Conservation (phyloP, 2,113 vertebrate genomes). For the Neoarius graeffei region DNA sequence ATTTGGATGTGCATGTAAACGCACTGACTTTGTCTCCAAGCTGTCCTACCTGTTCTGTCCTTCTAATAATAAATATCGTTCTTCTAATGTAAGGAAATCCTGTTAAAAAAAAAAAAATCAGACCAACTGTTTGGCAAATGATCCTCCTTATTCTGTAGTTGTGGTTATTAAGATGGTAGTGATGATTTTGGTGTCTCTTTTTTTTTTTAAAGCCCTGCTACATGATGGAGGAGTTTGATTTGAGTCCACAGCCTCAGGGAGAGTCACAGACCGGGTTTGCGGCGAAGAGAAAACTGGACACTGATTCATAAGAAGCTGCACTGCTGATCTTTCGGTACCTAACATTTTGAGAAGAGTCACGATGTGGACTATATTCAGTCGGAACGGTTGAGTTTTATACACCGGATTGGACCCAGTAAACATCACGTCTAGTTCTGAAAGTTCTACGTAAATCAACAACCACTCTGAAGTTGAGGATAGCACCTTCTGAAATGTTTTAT, state of each 20-base stretch:
- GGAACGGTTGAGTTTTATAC: not conserved
- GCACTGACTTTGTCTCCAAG: no score
- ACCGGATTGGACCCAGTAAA: no score
- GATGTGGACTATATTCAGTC: not conserved
- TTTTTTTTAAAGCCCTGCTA: constrained; percentile 63
- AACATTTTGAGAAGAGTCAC: not conserved
- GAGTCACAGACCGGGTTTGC: not conserved
- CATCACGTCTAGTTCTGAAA: no score
- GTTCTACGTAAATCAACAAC: not conserved
- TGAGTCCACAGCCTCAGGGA: constrained; percentile 54
- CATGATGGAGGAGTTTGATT: constrained; percentile 66
- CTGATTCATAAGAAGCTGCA: not conserved
- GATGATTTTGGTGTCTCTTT: not conserved
- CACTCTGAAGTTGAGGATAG: not conserved
- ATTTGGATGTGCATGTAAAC: no score
- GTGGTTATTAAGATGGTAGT: not conserved
- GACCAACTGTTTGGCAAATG: not conserved
- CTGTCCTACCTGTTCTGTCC: no score
- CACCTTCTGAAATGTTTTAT: not conserved
- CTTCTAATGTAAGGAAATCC: not conserved
- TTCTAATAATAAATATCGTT: no score
- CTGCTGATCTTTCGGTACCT: constrained; percentile 1
- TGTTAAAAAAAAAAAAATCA: not conserved
- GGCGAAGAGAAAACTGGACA: constrained; percentile 63
- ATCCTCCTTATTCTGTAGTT: not conserved